Base-by-base conservation (phyloP, 2,797 vertebrate genomes). In the Rhyacichthys aspro region DNA sequence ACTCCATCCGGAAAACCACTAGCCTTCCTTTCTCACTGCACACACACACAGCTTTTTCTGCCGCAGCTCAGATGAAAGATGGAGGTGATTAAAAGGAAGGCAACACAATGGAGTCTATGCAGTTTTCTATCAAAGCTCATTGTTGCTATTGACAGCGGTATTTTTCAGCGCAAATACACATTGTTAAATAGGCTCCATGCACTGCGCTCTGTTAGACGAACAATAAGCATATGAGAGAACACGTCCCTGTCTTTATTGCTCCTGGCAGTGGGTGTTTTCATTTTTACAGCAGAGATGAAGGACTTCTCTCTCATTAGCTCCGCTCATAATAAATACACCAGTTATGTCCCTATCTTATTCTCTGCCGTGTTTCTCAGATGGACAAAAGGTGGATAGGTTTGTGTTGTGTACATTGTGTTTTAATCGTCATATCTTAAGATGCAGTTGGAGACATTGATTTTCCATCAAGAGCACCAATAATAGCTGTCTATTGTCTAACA, bases 361-460 rank as follows among this genome's bases (percentile, higher is more conserved):
- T 28, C 23, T 28, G 23, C 23, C 7, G 19, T 16, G 15, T 52
- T 36, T 50, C 10, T 5, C 33, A 36, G 12, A 50, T 37, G 32
- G 33, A 50, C 48, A 50, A 34, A 32, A 52, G 15, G 33, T 52
- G 49, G 33, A 50, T 52, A 3, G 33, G 18, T 52, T 37, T 18
- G 49, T 38, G 49, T 52, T 37, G 15, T 37, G 48, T 18, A 52
- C 68, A n/a, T 43, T 12, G 0, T 44, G 54, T 70, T 76, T 63
- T 80, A 64, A 78, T 82, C 58, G 63, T 68, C 76, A n/a, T 60
- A 34, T 11, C 16, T 19, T 79, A 72, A 49, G 57, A 78, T 63
- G 65, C 66, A 59, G 76, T 80, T 80, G 67, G 75, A 74, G 70
- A 67, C 85, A 90, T 90, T 76, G 82, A 88, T 85, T 83, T 85